phyloP scores from a whole-genome alignment of 30 jellyfish, hydroid and myxozoan species.

The Haliclystus octoradiatus region DNA sequence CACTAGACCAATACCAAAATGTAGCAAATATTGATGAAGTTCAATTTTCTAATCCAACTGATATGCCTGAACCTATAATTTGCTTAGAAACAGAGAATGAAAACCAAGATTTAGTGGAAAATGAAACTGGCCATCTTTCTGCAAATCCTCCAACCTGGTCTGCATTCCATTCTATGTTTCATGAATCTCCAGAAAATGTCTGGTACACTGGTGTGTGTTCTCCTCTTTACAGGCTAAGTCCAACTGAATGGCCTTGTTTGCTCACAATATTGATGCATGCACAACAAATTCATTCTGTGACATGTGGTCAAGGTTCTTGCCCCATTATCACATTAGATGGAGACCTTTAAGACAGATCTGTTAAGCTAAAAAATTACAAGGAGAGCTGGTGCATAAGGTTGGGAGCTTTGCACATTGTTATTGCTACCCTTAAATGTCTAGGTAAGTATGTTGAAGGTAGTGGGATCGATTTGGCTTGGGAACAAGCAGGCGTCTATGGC shows the following conservation, averaged over 20 bases:
- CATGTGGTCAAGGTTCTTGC: not conserved
- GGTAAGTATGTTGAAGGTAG: conserved; percentile 44
- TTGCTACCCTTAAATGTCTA: conserved; percentile 15
- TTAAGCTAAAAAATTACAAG: conserved; percentile 5
- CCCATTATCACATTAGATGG: conserved; percentile 18
- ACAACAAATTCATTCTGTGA: conserved; percentile 14
- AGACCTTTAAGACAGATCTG: conserved; percentile 7
- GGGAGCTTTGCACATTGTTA: conserved; percentile 36
- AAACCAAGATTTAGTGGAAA: too few species aligned
- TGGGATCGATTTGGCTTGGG: conserved; percentile 24
- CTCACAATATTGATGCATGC: conserved; percentile 1
- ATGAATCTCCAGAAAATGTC: not conserved
- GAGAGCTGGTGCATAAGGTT: conserved; percentile 13
- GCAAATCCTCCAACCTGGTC: conserved; percentile 21
- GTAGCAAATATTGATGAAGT: too few species aligned
- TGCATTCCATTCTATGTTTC: conserved; percentile 16
- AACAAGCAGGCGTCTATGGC: conserved; percentile 32
- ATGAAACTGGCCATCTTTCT: too few species aligned
- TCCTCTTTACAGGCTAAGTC: conserved; percentile 11
- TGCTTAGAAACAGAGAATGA: too few species aligned
- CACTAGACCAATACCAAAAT: too few species aligned
- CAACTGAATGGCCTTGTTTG: conserved; percentile 24
- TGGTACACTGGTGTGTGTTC: not conserved
- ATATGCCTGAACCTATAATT: too few species aligned
- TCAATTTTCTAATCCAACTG: too few species aligned